Percentiles rank a stretch among this genome's conserved stretches.
Conservation (phyloP, 2,113 vertebrate genomes). For the Ibidorhyncha struthersii region DNA sequence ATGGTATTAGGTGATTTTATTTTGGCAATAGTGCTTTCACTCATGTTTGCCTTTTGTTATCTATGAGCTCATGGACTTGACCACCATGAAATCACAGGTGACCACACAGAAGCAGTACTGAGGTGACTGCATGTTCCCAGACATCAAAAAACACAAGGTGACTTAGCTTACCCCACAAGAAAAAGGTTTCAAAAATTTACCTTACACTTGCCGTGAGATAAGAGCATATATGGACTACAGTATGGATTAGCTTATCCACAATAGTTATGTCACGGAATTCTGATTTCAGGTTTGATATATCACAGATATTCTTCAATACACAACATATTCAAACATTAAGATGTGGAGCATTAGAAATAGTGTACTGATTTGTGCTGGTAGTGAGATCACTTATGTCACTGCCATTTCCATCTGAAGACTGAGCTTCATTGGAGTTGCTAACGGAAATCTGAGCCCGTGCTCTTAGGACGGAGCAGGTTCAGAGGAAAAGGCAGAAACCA, state of each 20-base stretch:
- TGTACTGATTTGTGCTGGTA: not conserved
- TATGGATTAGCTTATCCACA: not conserved
- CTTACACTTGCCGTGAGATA: not conserved
- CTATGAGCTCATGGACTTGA: not conserved
- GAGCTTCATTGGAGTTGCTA: not conserved
- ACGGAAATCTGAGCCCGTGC: not conserved
- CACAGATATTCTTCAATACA: not conserved
- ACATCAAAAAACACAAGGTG: not conserved
- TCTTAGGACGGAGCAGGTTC: not conserved
- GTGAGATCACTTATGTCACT: not conserved
- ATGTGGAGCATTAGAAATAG: too few species aligned
- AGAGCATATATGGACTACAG: not conserved
- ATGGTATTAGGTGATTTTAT: not conserved
- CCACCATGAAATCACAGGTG: not conserved
- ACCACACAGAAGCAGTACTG: not conserved
- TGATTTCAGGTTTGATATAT: not conserved
- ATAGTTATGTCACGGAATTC: not conserved
- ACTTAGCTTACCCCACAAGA: not conserved
- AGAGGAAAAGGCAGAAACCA: not conserved
- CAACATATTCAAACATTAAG: not conserved
- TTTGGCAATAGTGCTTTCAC: not conserved
- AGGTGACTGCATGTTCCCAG: not conserved
- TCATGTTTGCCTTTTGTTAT: not conserved
- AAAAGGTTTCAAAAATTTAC: not conserved
- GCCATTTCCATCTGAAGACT: not conserved